phyloP scores from a whole-genome alignment of 2,113 vertebrate species.

The Muntiacus muntjak region DNA sequence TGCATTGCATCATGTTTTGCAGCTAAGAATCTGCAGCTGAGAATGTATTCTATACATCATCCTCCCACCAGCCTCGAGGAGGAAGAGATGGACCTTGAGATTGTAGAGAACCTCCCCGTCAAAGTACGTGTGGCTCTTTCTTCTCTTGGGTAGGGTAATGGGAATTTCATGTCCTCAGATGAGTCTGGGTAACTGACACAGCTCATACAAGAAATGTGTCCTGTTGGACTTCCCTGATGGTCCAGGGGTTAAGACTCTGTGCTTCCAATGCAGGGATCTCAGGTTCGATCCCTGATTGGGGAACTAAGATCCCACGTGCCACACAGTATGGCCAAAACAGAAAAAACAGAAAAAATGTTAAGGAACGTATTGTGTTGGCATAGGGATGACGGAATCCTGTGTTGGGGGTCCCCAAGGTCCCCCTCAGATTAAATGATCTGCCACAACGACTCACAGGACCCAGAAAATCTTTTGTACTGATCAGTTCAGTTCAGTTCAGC shows the following conservation, averaged over 20 bases:
- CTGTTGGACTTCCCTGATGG: not conserved
- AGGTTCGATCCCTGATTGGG: not conserved
- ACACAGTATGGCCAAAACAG: not conserved
- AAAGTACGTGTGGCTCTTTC: not conserved
- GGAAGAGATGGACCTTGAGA: accelerated
- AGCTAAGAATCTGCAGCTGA: not conserved
- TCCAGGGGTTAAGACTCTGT: not conserved
- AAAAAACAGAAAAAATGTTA: not conserved
- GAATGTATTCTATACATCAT: accelerated
- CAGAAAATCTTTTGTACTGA: not conserved
- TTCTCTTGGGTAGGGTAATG: not conserved
- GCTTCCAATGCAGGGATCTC: not conserved
- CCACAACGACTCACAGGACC: not conserved
- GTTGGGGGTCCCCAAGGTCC: not conserved
- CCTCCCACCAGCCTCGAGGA: accelerated
- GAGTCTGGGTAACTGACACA: not conserved
- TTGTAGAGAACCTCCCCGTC: accelerated
- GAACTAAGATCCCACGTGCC: not conserved
- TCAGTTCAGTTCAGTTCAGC: not conserved
- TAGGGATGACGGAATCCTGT: accelerated
- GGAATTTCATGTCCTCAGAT: accelerated
- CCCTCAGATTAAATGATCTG: accelerated
- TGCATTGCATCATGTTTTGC: not conserved
- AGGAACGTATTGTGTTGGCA: not conserved
- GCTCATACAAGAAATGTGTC: not conserved